Evolutionary conservation across 2,113 vertebrate genomes (phyloP), one percentile per base, ranked within the genome.

Genomic region (Vimba vimba): DNA sequence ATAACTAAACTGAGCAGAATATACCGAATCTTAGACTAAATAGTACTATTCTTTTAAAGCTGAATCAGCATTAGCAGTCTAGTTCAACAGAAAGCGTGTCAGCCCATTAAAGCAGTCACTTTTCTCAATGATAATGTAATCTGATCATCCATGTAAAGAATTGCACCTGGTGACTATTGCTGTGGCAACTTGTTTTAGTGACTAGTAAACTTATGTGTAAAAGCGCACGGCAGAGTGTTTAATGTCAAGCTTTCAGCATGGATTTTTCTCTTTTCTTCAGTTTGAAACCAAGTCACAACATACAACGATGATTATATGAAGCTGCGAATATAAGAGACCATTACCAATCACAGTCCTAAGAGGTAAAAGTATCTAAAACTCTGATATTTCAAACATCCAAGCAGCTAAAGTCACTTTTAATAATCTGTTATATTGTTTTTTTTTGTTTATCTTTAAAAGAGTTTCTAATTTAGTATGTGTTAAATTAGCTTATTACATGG

Each of bases 131-230:
- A 76, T 27, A 76, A 27, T 66, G 79, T 27, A 81, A 81, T 47
- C 7, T 81, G 79, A 77, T 77, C 47, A 7, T 66, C 23, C 36
- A n/a, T 81, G 57, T 81, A 30, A 64, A 45, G 15, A 77, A 33
- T 21, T 55, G 91, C 86, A 82, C 91, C 84, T 87, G 85, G 93
- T 91, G 92, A 92, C 91, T 69, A 43, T 83, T 33, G 27, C 76
- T 86, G 33, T 62, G 80, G 87, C 60, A 66, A 89, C 76, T 59
- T 84, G 11, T 79, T 59, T 80, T 30, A 6, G 13, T 66, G 39
- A 45, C 47, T 30, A 6, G 5, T 55, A 50, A 75, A 36, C 50
- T 55, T 45, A 19, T 19, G 50, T 39, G 66, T 4, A 68, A 33
- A 68, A 33, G 30, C 27, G 9, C 30, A 66, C 12, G 10, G 3